Percentiles rank a stretch among this genome's conserved stretches.
These are phyloP conservation scores for Cantharis flavilabris DNA, from an alignment of 2,888 invertebrate species.

Conservation along the genomic window DNA sequence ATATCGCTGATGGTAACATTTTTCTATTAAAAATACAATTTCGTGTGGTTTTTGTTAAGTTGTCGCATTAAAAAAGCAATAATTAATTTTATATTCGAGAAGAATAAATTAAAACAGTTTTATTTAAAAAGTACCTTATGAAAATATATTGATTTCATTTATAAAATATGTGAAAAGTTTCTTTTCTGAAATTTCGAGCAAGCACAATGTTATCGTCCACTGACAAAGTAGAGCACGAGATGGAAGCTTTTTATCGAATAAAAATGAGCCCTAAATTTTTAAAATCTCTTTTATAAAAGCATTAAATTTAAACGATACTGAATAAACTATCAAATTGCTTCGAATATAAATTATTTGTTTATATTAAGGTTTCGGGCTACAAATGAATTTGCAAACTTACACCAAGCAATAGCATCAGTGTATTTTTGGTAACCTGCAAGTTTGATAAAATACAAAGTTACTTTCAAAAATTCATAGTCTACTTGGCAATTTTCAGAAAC, in stretches of 20 bases:
- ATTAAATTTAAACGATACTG: conserved; percentile 9
- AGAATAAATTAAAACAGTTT: background rate
- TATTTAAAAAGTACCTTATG: background rate
- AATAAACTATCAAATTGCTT: background rate
- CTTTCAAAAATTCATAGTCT: conserved; percentile 1
- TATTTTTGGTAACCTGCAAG: background rate
- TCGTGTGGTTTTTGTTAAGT: background rate
- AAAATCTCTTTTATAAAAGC: conserved; percentile 1
- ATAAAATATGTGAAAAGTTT: conserved; percentile 3
- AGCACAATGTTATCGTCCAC: conserved; percentile 2
- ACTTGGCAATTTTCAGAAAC: conserved; percentile 1
- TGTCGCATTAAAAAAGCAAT: background rate
- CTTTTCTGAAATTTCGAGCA: background rate
- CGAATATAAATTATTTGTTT: background rate
- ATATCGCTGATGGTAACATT: background rate
- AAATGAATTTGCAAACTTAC: background rate
- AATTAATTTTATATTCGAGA: background rate
- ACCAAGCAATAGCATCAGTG: background rate
- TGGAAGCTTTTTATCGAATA: conserved; percentile 5
- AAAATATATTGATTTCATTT: background rate
- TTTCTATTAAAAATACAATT: background rate
- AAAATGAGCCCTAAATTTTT: conserved; percentile 5
- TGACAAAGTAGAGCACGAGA: conserved; percentile 7
- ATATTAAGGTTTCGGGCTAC: background rate
- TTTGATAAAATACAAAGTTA: background rate